Conservation (phyloP, 2,113 vertebrate genomes). For the Rhinichthys klamathensis region DNA sequence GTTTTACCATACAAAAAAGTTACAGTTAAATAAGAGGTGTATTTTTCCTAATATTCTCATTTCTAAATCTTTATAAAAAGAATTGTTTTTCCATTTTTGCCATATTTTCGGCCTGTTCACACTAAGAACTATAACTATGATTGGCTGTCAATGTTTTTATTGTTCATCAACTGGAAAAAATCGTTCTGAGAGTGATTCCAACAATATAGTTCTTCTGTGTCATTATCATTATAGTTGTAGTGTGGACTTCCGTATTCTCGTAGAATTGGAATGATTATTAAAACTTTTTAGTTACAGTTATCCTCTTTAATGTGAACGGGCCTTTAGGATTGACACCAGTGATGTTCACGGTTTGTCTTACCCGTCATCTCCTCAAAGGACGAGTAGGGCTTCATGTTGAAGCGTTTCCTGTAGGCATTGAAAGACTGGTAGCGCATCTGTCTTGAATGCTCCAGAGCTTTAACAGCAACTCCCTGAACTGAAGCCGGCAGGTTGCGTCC, state of each 20-base stretch:
- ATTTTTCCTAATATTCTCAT: not conserved
- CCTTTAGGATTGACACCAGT: not conserved
- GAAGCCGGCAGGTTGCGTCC: constrained; percentile 86
- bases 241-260: too few relatives aligned
- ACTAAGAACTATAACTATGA: too few relatives aligned
- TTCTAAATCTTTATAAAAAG: not conserved
- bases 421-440: constrained; percentile 91
- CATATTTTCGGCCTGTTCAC: too few relatives aligned
- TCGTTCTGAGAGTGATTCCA: too few relatives aligned
- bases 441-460: constrained; percentile 89
- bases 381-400: constrained; percentile 86
- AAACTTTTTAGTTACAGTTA: too few relatives aligned
- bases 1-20: constrained; percentile 13
- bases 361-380: constrained; percentile 97
- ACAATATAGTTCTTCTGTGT: too few relatives aligned
- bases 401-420: constrained; percentile 92
- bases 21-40: not conserved
- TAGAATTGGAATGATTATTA: too few relatives aligned
- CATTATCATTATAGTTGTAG: too few relatives aligned
- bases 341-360: constrained; percentile 63
- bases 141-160: too few relatives aligned
- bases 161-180: too few relatives aligned
- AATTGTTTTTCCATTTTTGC: not conserved
- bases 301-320: too few relatives aligned
- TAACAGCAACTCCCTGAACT: constrained; percentile 84